Base-by-base conservation (phyloP, 53 echinoderm and acorn worm genomes). In the Pentamera pediparva region DNA sequence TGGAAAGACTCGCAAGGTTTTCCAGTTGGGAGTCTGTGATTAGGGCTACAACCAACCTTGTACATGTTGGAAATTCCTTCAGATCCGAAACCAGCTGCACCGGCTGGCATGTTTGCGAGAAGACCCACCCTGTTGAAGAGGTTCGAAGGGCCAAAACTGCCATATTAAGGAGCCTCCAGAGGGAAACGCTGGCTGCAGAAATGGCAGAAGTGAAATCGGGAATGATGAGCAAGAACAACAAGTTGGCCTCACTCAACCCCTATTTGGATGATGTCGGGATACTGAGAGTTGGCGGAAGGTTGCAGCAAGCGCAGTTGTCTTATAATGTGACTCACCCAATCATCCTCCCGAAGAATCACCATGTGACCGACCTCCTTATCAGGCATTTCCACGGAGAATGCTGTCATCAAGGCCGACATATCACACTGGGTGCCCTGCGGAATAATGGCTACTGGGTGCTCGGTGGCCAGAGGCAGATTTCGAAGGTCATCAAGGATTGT, bases 101-200 rank as follows among this genome's bases (percentile, higher is more conserved):
- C 24, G 80, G 75, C 32, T 85, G 85, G 85, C 85, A 85, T 48
- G 34, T 75, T 50, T 85, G 85, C 62, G 55, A 79, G 32, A 43
- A 74, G 43, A 54, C 67, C 37, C 77, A 50, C 32, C 43, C 67
- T 12, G 69, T 69, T 15, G 0, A 75, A 57, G 53, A 67, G 19
- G 41, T 64, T 27, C 59, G 11, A 32, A 56, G 65, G 17, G 85
- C 80, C 32, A 76, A 80, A 45, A 48, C 75, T 50, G 32, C 45
- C 43, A 37, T 85, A 25, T 24, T 85, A 56, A 85, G 59, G 55
- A 74, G 43, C 56, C 53, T 75, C 19, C 85, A 85, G 76, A 65
- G 29, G n/a, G 74, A 80, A 74, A 57, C 64, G 35, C 75, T 85
- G 65, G 53, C 63, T 35, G 12, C 43, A 4, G 80, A 85, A 49